Conservation (phyloP, 2,113 vertebrate genomes). For the Lipophrys pholis region DNA sequence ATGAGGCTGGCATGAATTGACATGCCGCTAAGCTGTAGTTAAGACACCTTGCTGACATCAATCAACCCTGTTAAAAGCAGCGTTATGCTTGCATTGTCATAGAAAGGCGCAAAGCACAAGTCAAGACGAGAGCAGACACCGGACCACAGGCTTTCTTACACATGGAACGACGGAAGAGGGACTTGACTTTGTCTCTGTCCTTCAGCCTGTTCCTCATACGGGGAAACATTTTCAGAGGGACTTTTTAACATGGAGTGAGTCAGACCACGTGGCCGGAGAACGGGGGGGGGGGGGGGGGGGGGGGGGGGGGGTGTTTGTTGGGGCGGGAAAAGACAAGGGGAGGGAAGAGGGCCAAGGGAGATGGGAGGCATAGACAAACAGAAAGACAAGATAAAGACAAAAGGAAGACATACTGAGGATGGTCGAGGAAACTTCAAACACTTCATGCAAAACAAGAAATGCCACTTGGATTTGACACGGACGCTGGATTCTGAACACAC, state of each 20-base stretch:
- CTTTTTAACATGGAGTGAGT: slow-evolving; percentile 53
- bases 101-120: slow-evolving; percentile 6
- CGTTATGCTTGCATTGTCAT: slow-evolving; percentile 4
- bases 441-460: slow-evolving; percentile 42
- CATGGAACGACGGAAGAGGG: slow-evolving; percentile 77
- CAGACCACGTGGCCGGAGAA: slow-evolving; percentile 27
- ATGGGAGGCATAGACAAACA: slow-evolving; percentile 39
- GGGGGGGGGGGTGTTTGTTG: slow-evolving; percentile 2
- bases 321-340: slow-evolving; percentile 19
- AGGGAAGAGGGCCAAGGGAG: neutral
- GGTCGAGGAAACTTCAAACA: slow-evolving; percentile 46
- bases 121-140: slow-evolving; percentile 21
- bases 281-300: slow-evolving; percentile 8
- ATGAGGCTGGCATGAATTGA: slow-evolving; percentile 26
- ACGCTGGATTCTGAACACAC: slow-evolving; percentile 1
- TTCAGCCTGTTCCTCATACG: slow-evolving; percentile 76
- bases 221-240: slow-evolving; percentile 75
- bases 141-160: slow-evolving; percentile 73
- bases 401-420: slow-evolving; percentile 51
- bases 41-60: neutral
- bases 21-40: neutral
- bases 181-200: slow-evolving; percentile 80
- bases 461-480: slow-evolving; percentile 20
- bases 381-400: slow-evolving; percentile 53
- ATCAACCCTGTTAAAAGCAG: slow-evolving; percentile 1